Evolutionary conservation across 1,140 invertebrate species (phyloP).

Genomic region (Aplysia californica): DNA sequence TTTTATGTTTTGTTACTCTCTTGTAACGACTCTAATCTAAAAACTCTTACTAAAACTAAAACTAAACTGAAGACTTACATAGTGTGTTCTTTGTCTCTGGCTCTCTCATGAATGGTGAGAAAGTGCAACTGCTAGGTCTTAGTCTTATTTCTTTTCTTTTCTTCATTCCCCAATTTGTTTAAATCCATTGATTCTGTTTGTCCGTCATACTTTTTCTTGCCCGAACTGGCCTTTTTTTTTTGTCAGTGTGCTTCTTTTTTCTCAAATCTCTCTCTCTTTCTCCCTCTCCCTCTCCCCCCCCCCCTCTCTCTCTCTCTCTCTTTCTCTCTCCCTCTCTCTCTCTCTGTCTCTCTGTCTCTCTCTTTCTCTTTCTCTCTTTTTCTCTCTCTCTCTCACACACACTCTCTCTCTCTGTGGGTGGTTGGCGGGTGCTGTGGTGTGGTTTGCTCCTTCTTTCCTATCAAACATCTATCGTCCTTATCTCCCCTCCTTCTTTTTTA

Average conservation of each 20-base stretch:
- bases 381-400: no score
- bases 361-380: no score
- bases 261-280: not conserved
- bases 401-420: no score
- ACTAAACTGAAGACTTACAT: not conserved
- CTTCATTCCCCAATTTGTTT: not conserved
- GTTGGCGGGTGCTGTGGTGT: no score
- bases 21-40: no score
- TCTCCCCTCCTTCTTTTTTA: no score
- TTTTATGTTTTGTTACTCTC: no score
- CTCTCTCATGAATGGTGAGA: not conserved
- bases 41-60: no score
- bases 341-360: not conserved
- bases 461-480: no score
- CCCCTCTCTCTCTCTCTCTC: conserved; percentile 21
- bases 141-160: conserved; percentile 5
- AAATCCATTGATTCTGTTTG: not conserved
- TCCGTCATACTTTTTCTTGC: not conserved
- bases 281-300: not conserved
- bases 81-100: not conserved
- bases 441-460: no score
- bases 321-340: conserved; percentile 9
- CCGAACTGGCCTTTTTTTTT: not conserved
- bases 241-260: not conserved
- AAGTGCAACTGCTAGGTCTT: not conserved